Evolutionary conservation across 2,888 invertebrate genomes (phyloP).

Genomic region (Ecliptopera silaceata): DNA sequence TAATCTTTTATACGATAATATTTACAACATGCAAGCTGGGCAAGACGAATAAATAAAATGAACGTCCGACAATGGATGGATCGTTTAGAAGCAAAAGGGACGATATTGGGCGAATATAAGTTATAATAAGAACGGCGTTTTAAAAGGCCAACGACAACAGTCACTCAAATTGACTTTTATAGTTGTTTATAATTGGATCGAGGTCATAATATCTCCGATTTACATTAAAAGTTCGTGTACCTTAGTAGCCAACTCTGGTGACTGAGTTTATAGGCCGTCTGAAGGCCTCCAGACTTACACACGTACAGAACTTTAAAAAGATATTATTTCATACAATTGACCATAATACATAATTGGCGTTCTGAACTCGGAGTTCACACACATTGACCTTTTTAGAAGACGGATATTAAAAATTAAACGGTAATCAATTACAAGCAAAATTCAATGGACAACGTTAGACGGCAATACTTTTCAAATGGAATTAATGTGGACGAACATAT

Average conservation of each 20-base stretch:
- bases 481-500: constrained; percentile 79
- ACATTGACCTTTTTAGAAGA: constrained; percentile 48
- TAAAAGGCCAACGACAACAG: constrained; percentile 59
- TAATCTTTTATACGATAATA: constrained; percentile 64
- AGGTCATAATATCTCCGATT: constrained; percentile 1
- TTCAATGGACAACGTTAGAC: constrained; percentile 74
- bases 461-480: constrained; percentile 75
- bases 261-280: background rate
- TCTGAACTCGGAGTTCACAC: constrained; percentile 28
- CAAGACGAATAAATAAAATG: constrained; percentile 72
- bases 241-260: background rate
- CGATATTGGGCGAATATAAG: constrained; percentile 54
- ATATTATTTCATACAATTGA: constrained; percentile 27
- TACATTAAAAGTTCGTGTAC: background rate
- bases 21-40: constrained; percentile 78
- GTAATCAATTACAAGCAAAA: constrained; percentile 56
- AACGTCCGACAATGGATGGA: constrained; percentile 79
- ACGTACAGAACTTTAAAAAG: background rate
- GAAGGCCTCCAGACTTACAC: background rate
- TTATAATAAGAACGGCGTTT: constrained; percentile 47
- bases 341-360: constrained; percentile 35
- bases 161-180: constrained; percentile 60
- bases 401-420: constrained; percentile 52
- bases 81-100: constrained; percentile 69
- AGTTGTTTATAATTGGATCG: constrained; percentile 17